phyloP scores from a whole-genome alignment of 2,113 vertebrate genomes.

The Turdus rufiventris region DNA sequence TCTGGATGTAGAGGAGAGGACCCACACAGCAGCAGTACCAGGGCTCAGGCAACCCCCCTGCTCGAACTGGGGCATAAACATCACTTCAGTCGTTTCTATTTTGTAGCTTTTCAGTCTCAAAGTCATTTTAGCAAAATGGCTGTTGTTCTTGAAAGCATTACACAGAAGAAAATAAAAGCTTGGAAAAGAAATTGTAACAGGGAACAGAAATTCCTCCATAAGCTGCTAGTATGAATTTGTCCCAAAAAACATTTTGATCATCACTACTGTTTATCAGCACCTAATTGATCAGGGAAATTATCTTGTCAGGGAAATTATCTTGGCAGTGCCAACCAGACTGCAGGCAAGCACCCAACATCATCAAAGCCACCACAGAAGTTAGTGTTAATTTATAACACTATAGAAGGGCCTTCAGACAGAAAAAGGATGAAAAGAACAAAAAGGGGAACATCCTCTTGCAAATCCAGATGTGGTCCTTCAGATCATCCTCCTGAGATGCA shows the following conservation, averaged over 20 bases:
- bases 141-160: not conserved
- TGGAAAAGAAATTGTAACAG: not conserved
- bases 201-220: not conserved
- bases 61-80: not conserved
- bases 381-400: not conserved
- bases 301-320: not conserved
- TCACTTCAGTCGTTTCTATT: not conserved
- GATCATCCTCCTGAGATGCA: not conserved
- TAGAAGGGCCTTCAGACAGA: not conserved
- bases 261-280: not conserved
- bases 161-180: not conserved
- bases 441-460: not conserved
- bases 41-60: not conserved
- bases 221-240: not conserved
- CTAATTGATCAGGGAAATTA: not conserved
- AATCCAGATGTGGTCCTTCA: not conserved
- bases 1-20: not conserved
- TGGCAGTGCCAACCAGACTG: not conserved
- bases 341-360: not conserved
- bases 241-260: not conserved
- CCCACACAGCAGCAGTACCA: rapidly evolving
- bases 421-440: not conserved
- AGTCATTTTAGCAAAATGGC: not conserved
- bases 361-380: not conserved
- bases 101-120: not conserved